Conservation (phyloP, 2,113 vertebrate species). For the Callipepla californica region DNA sequence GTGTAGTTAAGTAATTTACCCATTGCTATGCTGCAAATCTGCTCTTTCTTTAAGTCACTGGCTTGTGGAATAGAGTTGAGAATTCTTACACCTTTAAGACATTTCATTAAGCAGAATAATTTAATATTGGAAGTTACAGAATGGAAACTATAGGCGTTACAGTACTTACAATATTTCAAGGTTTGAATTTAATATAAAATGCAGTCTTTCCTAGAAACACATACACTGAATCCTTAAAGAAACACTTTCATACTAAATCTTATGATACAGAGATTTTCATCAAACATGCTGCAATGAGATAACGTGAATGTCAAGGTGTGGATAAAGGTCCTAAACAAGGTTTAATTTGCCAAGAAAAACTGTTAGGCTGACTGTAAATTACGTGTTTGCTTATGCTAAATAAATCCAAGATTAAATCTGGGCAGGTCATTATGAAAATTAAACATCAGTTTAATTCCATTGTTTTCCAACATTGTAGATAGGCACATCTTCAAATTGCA, state of each 20-base stretch:
- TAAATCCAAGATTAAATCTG: not conserved
- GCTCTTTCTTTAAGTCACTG: not conserved
- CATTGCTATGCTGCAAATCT: not conserved
- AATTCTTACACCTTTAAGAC: conserved; percentile 31
- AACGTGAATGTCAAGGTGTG: not conserved
- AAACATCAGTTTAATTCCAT: not conserved
- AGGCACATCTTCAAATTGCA: not conserved
- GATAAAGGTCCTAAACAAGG: not conserved
- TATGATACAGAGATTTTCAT: not conserved
- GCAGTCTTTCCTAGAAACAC: not conserved
- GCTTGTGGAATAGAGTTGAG: not conserved
- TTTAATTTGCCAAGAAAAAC: not conserved
- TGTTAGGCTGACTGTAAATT: not conserved
- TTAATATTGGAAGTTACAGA: conserved; percentile 28
- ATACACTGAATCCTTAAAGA: not conserved
- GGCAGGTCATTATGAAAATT: not conserved
- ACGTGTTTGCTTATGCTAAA: not conserved
- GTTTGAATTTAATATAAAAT: not conserved
- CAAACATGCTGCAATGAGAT: not conserved
- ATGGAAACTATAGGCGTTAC: conserved; percentile 10
- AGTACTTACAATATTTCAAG: not conserved
- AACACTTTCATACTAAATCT: not conserved
- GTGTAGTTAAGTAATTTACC: conserved; percentile 49
- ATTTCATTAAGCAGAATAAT: conserved; percentile 47
- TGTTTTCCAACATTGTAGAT: not conserved